Base-by-base conservation (phyloP, 2,113 vertebrate genomes). In the Gadus macrocephalus region DNA sequence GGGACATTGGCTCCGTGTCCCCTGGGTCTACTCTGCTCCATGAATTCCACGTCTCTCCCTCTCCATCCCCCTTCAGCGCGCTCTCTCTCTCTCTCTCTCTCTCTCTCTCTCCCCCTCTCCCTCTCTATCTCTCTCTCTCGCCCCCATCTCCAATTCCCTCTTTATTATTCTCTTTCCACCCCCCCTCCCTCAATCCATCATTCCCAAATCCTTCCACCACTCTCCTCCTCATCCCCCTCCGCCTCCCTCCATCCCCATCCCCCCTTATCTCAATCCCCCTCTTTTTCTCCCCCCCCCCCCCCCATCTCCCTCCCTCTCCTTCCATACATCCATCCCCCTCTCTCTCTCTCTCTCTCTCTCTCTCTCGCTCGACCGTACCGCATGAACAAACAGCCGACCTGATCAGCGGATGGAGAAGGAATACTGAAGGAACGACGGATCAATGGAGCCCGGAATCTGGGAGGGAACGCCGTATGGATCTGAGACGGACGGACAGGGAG, bases 1-100 rank as follows among this genome's bases (percentile, higher is more conserved):
- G 71, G 78, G 85, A 79, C 71, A 74, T 65, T 64, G 75, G 78
- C 75, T 79, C 66, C 15, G 17, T 8, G 71, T 89, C 89, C 87
- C 86, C 62, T 19, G 86, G 84, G 87, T 68, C 75, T 76, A 53
- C 77, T 85, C 74, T 80, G 0, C 20, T 71, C 58, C 71, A 72
- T 67, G 66, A 5, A 15, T 65, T 70, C 59, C 66, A 66, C 1
- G 14, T 8, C 25, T 15, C 66, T 11, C 53, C 11, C 15, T 5
- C 53, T 28, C 49, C 31, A 16, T 15, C 12, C 12, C 12, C 8
- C 56, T n/a, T 1, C 19, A 9, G 20, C 20, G 20, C 20, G 20
- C 20, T 1, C n/a, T n/a, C n/a, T n/a, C n/a, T n/a, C n/a, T n/a
- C n/a, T n/a, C n/a, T n/a, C n/a, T n/a, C n/a, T n/a, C n/a, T n/a